phyloP scores from a whole-genome alignment of 2,797 vertebrate genomes.

The Acanthopagrus latus region DNA sequence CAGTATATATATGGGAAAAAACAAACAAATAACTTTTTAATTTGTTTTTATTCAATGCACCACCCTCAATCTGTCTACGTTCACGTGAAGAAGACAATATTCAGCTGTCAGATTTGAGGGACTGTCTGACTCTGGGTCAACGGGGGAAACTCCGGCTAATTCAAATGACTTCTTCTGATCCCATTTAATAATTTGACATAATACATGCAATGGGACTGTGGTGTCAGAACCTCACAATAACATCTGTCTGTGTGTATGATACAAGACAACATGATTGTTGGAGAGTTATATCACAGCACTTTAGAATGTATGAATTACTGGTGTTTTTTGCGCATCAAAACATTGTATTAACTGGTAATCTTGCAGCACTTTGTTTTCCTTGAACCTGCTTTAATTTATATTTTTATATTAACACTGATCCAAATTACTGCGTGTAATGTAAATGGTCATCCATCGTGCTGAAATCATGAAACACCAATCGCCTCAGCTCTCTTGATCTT shows the following conservation, averaged over 20 bases:
- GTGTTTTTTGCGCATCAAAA: slow-evolving; percentile 45
- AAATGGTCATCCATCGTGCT: slow-evolving; percentile 1
- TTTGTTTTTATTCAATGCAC: slow-evolving; percentile 10
- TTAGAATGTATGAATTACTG: slow-evolving; percentile 56
- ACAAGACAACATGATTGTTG: slow-evolving; percentile 58
- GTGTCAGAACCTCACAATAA: slow-evolving; percentile 24
- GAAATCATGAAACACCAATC: slow-evolving; percentile 3
- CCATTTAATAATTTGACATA: slow-evolving; percentile 6
- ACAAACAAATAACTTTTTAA: neutral
- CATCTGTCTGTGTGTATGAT: slow-evolving; percentile 6
- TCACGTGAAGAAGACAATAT: slow-evolving; percentile 22
- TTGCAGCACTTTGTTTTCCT: slow-evolving; percentile 24
- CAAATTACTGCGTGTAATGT: slow-evolving; percentile 10
- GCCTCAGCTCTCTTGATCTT: neutral
- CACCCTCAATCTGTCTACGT: slow-evolving; percentile 1
- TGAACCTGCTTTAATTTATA: slow-evolving; percentile 31
- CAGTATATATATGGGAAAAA: neutral
- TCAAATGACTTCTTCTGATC: slow-evolving; percentile 2
- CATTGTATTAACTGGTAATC: slow-evolving; percentile 46
- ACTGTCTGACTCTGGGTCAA: slow-evolving; percentile 14
- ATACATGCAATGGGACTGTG: slow-evolving; percentile 7
- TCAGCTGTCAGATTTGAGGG: slow-evolving; percentile 3
- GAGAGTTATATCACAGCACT: slow-evolving; percentile 45
- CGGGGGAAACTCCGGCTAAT: neutral
- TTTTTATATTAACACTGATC: slow-evolving; percentile 42